Base-by-base conservation (phyloP, 2,113 vertebrate genomes). In the Lamprologus callipterus region DNA sequence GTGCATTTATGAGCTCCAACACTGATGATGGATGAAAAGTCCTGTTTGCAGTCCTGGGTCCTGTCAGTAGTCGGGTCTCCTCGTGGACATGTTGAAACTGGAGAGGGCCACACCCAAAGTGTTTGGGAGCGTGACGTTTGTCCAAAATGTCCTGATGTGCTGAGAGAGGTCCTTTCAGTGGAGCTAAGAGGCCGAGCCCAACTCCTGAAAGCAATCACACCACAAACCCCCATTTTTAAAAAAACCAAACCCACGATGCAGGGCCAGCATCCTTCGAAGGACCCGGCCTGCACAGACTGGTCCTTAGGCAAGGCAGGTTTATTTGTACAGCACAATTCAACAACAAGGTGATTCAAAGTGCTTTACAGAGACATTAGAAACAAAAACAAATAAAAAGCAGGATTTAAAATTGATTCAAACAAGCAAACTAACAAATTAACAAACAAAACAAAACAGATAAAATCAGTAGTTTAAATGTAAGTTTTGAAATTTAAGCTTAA, bases 1-100 rank as follows among this genome's bases (percentile, higher is more conserved):
- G 26, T 0, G 3, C 14, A 31, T 58, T 6, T 9, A 28, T 58
- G 57, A 58, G 26, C 26, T 58, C 57, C 0, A 60, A 60, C 57
- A 31, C 57, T 6, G 26, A 31, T 31, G 26, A 31, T 58, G 57
- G 26, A 58, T 1, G 57, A 31, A 17, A 58, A 31, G 57, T 17
- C 14, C 57, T 58, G 55, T 58, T 31, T 58, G 26, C 26, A 17
- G 55, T 58, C 26, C 26, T 17, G 14, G 8, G 57, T 60, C 26
- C 17, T 17, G 26, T 60, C 57, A 31, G 57, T 31, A 9, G 0
- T 17, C 26, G 2, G 57, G 57, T 60, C 5, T 60, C 26, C 57
- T 60, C 26, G 1, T 58, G 57, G 55, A 9, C 55, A 6, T 28
- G 55, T 31, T 58, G 55, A 58, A 31, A 58, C 55, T 2, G 23